Evolutionary conservation across 2,888 invertebrate species (phyloP).

Genomic region (Oxycera nigricornis): DNA sequence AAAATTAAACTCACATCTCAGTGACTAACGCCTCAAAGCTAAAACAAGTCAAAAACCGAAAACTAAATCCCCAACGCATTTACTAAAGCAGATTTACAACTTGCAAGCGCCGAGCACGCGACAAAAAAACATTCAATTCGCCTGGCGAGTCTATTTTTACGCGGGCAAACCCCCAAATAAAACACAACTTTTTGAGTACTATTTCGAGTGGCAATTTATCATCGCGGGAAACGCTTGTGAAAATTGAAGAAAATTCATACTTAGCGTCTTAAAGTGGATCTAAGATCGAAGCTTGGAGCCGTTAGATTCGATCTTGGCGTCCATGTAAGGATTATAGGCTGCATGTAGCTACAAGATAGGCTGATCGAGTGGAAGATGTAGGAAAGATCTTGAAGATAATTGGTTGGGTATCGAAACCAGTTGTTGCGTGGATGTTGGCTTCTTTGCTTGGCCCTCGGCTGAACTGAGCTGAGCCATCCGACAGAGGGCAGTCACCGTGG

Average conservation of each 20-base stretch:
- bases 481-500: not conserved
- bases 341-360: not conserved
- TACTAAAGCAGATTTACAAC: not conserved
- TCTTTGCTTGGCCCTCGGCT: not conserved
- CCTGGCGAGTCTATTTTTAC: not conserved
- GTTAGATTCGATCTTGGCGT: not conserved
- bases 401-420: not conserved
- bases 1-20: too few relatives aligned
- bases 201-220: constrained; percentile 1
- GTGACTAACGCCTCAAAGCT: too few relatives aligned
- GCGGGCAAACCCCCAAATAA: not conserved
- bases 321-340: not conserved
- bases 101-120: not conserved
- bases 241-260: not conserved
- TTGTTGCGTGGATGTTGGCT: not conserved
- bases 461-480: not conserved
- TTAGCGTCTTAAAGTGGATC: not conserved
- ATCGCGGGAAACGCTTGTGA: not conserved
- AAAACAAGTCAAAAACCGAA: not conserved
- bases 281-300: not conserved
- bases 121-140: not conserved
- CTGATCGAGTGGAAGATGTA: not conserved
- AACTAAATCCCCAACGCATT: not conserved
- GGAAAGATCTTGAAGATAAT: constrained; percentile 1
- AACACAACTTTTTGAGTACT: not conserved